Percentiles rank a stretch among this genome's conserved stretches.
Evolutionary conservation across 2,797 vertebrate species (phyloP).

Genomic region (Uromys caudimaculatus): DNA sequence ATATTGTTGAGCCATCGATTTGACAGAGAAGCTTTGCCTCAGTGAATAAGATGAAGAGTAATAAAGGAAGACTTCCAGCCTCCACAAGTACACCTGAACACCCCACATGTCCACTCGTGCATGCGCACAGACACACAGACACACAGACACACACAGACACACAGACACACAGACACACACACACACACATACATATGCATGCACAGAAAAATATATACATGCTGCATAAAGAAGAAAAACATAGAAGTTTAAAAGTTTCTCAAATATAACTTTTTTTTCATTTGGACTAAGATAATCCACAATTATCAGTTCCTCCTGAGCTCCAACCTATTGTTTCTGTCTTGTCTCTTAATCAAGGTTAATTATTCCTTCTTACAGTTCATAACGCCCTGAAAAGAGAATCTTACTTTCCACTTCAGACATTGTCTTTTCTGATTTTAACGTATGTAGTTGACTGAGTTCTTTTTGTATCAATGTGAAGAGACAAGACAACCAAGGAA

Average conservation of each 20-base stretch:
- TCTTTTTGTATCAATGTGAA: background rate
- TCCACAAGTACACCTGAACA: background rate
- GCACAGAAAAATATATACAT: background rate
- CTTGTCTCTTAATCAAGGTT: background rate
- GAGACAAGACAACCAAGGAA: background rate
- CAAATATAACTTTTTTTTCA: background rate
- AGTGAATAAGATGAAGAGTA: background rate
- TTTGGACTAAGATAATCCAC: background rate
- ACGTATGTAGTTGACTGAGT: background rate
- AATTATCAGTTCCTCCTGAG: background rate
- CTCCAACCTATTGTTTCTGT: background rate
- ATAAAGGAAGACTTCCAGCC: background rate
- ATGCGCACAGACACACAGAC: too few relatives aligned
- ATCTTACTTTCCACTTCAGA: background rate
- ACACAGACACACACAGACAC: background rate
- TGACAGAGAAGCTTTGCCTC: background rate
- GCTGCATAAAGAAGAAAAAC: background rate
- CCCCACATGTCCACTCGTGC: too few relatives aligned
- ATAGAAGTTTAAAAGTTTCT: background rate
- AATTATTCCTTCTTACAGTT: background rate
- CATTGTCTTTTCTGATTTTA: background rate
- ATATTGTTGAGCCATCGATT: background rate
- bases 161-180: background rate
- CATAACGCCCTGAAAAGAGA: background rate
- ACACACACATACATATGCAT: background rate